phyloP scores from a whole-genome alignment of 2,888 invertebrate genomes.

The Eupithecia pulchellata region DNA sequence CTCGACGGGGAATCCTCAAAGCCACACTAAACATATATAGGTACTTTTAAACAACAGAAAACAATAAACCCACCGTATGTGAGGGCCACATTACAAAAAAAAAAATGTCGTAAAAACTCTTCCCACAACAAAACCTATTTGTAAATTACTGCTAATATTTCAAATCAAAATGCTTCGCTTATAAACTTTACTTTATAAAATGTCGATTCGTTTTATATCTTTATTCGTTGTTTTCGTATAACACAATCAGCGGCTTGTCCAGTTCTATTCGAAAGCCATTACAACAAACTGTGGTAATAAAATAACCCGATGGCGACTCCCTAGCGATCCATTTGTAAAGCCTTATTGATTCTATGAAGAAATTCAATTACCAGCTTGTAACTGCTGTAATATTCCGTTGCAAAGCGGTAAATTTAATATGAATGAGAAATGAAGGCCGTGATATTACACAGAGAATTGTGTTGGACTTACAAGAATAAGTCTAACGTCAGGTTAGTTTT shows the following conservation, averaged over 20 bases:
- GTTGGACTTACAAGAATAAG: background rate
- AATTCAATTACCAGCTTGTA: constrained; percentile 3
- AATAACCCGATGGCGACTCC: constrained; percentile 56
- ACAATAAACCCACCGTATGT: background rate
- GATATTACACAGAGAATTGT: background rate
- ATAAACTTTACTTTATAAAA: background rate
- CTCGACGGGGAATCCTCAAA: no score
- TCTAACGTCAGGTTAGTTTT: background rate
- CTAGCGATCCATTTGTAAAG: constrained; percentile 47
- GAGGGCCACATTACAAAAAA: no score
- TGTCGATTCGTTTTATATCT: background rate
- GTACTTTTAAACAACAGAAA: background rate
- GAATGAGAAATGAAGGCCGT: background rate
- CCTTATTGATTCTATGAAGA: constrained; percentile 41
- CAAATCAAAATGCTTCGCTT: background rate
- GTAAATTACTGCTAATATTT: no score
- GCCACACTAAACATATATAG: no score
- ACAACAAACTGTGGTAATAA: constrained; percentile 60
- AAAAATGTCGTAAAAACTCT: no score
- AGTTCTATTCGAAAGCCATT: constrained; percentile 48
- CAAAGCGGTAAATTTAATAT: background rate
- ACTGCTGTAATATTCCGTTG: constrained; percentile 1
- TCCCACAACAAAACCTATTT: no score
- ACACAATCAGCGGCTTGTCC: background rate
- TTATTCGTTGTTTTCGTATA: background rate